These are phyloP conservation scores for Oreotrochilus melanogaster DNA, from an alignment of 2,113 vertebrate species.

Conservation along the genomic window DNA sequence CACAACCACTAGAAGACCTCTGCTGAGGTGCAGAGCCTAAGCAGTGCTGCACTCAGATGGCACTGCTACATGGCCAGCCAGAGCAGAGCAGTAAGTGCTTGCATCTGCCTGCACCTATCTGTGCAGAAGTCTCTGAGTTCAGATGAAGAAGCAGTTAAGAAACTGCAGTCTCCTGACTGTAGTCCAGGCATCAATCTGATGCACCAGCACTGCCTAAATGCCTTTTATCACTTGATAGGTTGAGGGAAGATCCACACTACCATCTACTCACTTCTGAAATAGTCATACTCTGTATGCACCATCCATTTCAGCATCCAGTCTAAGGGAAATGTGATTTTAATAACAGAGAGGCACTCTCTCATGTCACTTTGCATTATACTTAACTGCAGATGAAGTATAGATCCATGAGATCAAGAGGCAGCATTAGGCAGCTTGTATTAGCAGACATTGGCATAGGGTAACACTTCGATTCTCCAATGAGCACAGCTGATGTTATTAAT, in stretches of 20 bases:
- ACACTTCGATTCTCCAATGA: not conserved
- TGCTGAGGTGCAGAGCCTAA: not conserved
- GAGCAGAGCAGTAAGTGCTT: not conserved
- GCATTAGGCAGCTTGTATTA: conserved; percentile 4
- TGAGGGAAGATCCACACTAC: not conserved
- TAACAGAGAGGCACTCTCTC: not conserved
- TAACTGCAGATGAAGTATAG: not conserved
- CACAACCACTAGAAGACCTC: not conserved
- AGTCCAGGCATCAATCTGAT: not conserved
- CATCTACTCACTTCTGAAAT: not conserved
- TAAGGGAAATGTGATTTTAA: not conserved
- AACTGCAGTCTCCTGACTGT: not conserved
- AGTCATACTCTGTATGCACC: not conserved
- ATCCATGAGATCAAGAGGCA: not conserved
- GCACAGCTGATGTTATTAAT: conserved; percentile 4
- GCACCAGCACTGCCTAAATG: not conserved
- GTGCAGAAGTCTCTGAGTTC: fast-evolving
- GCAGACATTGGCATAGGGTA: not conserved
- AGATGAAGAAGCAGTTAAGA: not conserved
- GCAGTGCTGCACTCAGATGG: not conserved
- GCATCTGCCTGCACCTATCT: not conserved
- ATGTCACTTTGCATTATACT: not conserved
- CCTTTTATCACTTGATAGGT: not conserved
- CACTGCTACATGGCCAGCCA: not conserved
- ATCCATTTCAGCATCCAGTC: not conserved